These are phyloP conservation scores for Diaprepes abbreviatus DNA, from an alignment of 2,888 invertebrate genomes.

Conservation along the genomic window DNA sequence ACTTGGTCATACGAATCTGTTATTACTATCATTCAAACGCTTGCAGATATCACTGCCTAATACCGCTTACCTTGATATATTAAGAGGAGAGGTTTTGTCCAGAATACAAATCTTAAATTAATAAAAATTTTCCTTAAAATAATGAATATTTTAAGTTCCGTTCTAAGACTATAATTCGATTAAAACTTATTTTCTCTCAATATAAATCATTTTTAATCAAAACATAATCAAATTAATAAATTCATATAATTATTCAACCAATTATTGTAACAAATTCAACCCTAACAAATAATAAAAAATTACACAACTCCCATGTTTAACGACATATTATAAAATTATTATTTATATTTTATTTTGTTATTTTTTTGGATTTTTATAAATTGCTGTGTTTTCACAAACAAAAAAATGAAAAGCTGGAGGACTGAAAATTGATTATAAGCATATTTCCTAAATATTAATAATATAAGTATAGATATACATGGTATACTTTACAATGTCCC, in stretches of 20 bases:
- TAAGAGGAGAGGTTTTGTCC: too few relatives aligned
- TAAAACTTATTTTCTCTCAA: not conserved
- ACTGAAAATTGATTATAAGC: conserved; percentile 66
- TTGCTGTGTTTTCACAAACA: conserved; percentile 60
- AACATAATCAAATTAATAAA: conserved; percentile 25
- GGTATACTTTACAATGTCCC: conserved; percentile 16
- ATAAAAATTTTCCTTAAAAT: too few relatives aligned
- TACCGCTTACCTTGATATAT: too few relatives aligned
- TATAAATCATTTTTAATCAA: not conserved
- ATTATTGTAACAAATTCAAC: conserved; percentile 42
- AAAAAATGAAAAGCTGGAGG: conserved; percentile 64
- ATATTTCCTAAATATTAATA: conserved; percentile 63
- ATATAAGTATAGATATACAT: conserved; percentile 63
- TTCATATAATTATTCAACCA: too few relatives aligned
- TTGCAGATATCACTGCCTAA: too few relatives aligned
- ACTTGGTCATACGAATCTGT: too few relatives aligned
- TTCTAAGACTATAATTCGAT: too few relatives aligned
- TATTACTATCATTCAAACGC: too few relatives aligned
- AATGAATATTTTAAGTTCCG: too few relatives aligned
- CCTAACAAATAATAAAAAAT: conserved; percentile 33
- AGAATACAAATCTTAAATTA: too few relatives aligned
- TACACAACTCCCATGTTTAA: conserved; percentile 47
- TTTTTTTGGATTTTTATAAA: conserved; percentile 64
- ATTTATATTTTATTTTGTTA: conserved; percentile 60
- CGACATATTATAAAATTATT: conserved; percentile 39